A percentile compares a stretch with the other conserved stretches of the same genome.
phyloP scores from a whole-genome alignment of 2,797 vertebrate species.

The Cossypha niveicapilla region DNA sequence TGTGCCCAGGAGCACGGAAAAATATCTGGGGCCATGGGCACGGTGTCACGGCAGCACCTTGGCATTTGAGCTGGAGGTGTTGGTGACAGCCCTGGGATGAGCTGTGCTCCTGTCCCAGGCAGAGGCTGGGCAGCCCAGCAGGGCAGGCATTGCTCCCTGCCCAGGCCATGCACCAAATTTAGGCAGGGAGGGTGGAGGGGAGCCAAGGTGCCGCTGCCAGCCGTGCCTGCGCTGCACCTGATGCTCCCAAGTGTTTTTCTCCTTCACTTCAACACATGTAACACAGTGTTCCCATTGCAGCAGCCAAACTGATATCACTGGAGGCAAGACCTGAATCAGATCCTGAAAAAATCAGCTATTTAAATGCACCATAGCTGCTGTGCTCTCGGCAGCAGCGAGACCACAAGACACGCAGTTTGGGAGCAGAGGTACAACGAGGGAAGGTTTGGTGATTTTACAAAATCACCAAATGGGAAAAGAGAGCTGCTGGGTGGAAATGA shows the following conservation, averaged over 20 bases:
- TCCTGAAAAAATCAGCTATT: background rate
- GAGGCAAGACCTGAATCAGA: conserved; percentile 39
- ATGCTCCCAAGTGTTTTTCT: conserved; percentile 1
- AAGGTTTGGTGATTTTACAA: background rate
- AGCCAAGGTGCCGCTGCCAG: background rate
- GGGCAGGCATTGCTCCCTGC: background rate
- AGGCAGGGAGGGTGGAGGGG: background rate
- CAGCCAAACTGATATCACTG: conserved; percentile 18
- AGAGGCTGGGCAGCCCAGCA: background rate
- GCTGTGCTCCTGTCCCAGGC: accelerated
- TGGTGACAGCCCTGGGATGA: accelerated
- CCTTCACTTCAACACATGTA: conserved; percentile 8
- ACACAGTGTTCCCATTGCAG: background rate
- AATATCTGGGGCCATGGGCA: background rate
- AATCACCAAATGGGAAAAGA: background rate
- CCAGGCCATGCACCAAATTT: background rate
- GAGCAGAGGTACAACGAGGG: background rate
- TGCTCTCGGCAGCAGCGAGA: background rate
- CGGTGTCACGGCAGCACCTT: background rate
- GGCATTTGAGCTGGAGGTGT: background rate
- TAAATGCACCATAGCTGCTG: background rate
- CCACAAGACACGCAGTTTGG: background rate
- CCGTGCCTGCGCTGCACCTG: background rate
- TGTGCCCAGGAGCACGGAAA: background rate
- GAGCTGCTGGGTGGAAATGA: background rate